Percentiles rank a stretch among this genome's conserved stretches.
Evolutionary conservation across 2,797 vertebrate genomes (phyloP).

Genomic region (Atherinosoma microstoma): DNA sequence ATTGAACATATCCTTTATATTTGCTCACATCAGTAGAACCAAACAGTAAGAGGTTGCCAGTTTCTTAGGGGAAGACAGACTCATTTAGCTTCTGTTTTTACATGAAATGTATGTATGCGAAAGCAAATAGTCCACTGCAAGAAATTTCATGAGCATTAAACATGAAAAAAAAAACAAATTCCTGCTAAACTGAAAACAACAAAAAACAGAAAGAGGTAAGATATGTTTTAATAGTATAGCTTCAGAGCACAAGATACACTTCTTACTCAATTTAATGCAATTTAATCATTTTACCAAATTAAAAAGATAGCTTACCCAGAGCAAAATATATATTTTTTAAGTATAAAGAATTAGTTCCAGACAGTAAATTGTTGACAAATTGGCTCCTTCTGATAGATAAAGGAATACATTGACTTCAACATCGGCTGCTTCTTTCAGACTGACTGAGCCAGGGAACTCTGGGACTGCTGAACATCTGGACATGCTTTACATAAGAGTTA

Average conservation of each 20-base stretch:
- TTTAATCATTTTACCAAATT: not conserved
- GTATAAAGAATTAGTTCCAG: not conserved
- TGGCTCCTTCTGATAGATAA: constrained; percentile 7
- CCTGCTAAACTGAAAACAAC: not conserved
- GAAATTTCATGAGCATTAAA: not conserved
- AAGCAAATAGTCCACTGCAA: not conserved
- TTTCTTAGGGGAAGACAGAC: not conserved
- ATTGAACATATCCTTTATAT: no score
- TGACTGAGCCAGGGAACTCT: constrained; percentile 8
- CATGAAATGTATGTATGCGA: not conserved
- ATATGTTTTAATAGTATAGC: not conserved
- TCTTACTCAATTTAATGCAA: not conserved
- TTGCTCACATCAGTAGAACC: no score
- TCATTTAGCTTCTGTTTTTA: not conserved
- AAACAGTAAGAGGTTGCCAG: no score
- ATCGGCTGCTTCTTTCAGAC: not conserved
- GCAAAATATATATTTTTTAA: not conserved
- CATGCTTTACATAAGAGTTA: constrained; percentile 20
- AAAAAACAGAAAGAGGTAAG: not conserved
- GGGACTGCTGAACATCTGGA: constrained; percentile 18
- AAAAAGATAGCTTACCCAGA: not conserved
- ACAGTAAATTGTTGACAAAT: not conserved
- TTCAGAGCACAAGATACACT: not conserved
- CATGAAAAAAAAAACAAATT: not conserved
- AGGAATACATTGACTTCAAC: not conserved